Evolutionary conservation across 2,888 invertebrate genomes (phyloP), one percentile per base, ranked within the genome.

Genomic region (Melieria picta): DNA sequence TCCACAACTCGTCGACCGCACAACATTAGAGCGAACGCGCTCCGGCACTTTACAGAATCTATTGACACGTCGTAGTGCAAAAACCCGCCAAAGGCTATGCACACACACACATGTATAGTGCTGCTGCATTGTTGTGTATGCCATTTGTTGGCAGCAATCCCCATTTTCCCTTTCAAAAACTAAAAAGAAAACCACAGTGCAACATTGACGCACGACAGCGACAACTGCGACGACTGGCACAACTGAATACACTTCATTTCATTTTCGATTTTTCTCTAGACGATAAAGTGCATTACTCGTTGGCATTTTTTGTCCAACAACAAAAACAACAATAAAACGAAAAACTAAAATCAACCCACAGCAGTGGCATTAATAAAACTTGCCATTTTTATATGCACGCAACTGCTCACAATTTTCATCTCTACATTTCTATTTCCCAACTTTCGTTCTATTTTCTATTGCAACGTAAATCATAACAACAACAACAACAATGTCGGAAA

Each of bases 241-340:
- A 63, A 48, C 48, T 47, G 13, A 63, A 50, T 63, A 10, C 62
- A 63, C 62, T 47, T 13, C 62, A 63, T 48, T 13, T 30, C 58
- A 30, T 30, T 52, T 52, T 5, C 10, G 16, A 58, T 10, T 30
- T 30, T 30, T 30, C 30, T 30, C 30, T 30, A 30, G 30, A 30
- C 30, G 30, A 30, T 30, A 7, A 57, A 10, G 11, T 52, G 11
- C 52, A n/a, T 7, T 52, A 52, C 52, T 52, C 13, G 6, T 5
- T 52, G 6, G 9, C 7, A 11, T 52, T 52, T 52, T 5, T 7
- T 52, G 13, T 52, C 13, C 11, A 52, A 5, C 11, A 52, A 52
- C 11, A 9, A 6, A 6, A 52, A 5, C 11, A 52, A 52, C 1
- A 52, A 13, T 16, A 30, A 30, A 5, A 58, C 16, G 16, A 10